These are phyloP conservation scores for Thunnus albacares DNA, from an alignment of 2,797 vertebrate species.

Conservation along the genomic window DNA sequence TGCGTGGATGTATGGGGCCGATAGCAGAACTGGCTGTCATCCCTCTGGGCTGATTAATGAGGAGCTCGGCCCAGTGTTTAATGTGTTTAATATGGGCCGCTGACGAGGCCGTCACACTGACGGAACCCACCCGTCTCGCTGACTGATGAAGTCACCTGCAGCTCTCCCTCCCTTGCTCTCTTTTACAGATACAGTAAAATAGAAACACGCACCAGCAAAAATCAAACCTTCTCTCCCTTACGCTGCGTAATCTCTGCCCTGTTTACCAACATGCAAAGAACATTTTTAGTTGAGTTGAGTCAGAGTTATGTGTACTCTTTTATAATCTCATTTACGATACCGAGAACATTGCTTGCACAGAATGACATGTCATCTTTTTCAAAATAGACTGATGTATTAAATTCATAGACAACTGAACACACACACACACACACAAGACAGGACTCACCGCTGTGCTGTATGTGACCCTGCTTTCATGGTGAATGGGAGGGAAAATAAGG, in stretches of 20 bases:
- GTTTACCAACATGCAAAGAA: constrained; percentile 27
- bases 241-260: neutral
- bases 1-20: constrained; percentile 77
- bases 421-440: constrained; percentile 15
- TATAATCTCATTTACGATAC: constrained; percentile 11
- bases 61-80: constrained; percentile 81
- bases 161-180: constrained; percentile 44
- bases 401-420: constrained; percentile 38
- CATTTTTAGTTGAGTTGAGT: constrained; percentile 16
- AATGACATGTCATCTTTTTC: constrained; percentile 16
- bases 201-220: constrained; percentile 6
- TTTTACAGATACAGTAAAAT: constrained; percentile 58
- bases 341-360: neutral
- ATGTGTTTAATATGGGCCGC: constrained; percentile 88
- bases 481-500: constrained; percentile 60
- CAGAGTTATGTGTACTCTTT: constrained; percentile 1
- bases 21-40: constrained; percentile 84
- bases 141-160: constrained; percentile 84
- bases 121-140: constrained; percentile 76
- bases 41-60: constrained; percentile 86
- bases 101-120: constrained; percentile 83
- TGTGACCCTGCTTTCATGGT: constrained; percentile 56
- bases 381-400: constrained; percentile 20
- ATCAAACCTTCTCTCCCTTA: neutral
- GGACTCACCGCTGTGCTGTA: constrained; percentile 31